Percentiles rank a stretch among this genome's conserved stretches.
phyloP scores from a whole-genome alignment of 2,888 invertebrate species.

The Sarcophaga caerulescens region DNA sequence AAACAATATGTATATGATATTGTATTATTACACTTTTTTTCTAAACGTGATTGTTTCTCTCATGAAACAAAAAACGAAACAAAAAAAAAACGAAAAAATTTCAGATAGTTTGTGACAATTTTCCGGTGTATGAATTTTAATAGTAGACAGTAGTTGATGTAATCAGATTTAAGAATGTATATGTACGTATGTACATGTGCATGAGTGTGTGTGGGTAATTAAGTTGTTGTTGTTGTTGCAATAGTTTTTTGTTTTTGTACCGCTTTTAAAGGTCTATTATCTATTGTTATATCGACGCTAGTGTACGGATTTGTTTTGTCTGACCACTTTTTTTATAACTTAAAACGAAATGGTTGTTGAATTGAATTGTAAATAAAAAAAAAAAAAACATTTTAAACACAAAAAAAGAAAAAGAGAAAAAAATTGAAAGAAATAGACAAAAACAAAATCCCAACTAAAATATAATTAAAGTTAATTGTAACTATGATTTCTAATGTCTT shows the following conservation, averaged over 20 bases:
- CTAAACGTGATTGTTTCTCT: background rate
- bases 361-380: background rate
- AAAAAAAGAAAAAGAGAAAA: constrained; percentile 15
- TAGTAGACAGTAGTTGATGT: constrained; percentile 46
- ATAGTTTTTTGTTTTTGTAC: constrained; percentile 3
- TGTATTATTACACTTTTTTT: constrained; percentile 33
- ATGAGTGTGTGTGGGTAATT: background rate
- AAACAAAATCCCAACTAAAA: constrained; percentile 34
- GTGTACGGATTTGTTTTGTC: background rate
- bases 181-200: background rate
- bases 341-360: background rate
- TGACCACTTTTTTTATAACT: background rate
- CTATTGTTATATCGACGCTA: constrained; percentile 9
- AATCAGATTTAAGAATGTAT: background rate
- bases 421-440: constrained; percentile 2
- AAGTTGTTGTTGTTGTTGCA: background rate
- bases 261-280: constrained; percentile 25
- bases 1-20: constrained; percentile 15
- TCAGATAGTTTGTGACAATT: constrained; percentile 65
- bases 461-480: constrained; percentile 64
- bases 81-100: background rate
- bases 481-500: background rate
- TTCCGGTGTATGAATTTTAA: constrained; percentile 61
- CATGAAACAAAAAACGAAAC: background rate
- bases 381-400: constrained; percentile 41